Percentiles rank a stretch among this genome's conserved stretches.
These are phyloP conservation scores for Lysandra coridon DNA, from an alignment of 2,888 invertebrate species.

Conservation along the genomic window DNA sequence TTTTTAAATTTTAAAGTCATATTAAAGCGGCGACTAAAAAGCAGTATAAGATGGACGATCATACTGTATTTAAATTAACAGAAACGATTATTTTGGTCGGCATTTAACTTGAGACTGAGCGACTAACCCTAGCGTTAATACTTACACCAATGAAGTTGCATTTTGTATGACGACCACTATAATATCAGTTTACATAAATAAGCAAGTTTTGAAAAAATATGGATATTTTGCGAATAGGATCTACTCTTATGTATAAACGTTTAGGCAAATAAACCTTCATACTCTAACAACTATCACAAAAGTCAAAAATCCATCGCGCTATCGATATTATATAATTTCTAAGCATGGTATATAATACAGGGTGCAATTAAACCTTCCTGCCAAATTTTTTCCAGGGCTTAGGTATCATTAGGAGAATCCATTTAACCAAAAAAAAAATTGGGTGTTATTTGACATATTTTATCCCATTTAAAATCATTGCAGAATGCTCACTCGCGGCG, in stretches of 20 bases:
- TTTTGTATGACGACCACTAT: conserved; percentile 22
- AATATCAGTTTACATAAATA: neutral
- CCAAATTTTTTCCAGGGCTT: too few species aligned
- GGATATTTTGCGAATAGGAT: neutral
- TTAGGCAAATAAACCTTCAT: too few species aligned
- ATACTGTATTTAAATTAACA: conserved; percentile 13
- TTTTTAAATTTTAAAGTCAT: neutral
- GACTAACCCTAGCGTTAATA: conserved; percentile 18
- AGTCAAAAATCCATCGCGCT: too few species aligned
- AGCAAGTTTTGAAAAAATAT: neutral
- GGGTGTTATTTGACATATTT: too few species aligned
- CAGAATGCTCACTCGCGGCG: too few species aligned
- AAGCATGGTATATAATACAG: too few species aligned
- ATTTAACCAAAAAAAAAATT: too few species aligned
- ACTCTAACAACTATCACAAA: too few species aligned
- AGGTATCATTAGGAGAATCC: too few species aligned
- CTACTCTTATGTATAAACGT: neutral
- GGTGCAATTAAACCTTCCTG: too few species aligned
- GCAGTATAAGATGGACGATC: neutral
- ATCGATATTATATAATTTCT: too few species aligned
- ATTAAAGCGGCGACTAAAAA: neutral
- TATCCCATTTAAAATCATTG: too few species aligned
- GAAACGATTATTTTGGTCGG: conserved; percentile 25
- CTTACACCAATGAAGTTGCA: conserved; percentile 3
- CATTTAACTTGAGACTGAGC: conserved; percentile 29